phyloP scores from a whole-genome alignment of 2,888 invertebrate species.

The Perithous albicinctus region DNA sequence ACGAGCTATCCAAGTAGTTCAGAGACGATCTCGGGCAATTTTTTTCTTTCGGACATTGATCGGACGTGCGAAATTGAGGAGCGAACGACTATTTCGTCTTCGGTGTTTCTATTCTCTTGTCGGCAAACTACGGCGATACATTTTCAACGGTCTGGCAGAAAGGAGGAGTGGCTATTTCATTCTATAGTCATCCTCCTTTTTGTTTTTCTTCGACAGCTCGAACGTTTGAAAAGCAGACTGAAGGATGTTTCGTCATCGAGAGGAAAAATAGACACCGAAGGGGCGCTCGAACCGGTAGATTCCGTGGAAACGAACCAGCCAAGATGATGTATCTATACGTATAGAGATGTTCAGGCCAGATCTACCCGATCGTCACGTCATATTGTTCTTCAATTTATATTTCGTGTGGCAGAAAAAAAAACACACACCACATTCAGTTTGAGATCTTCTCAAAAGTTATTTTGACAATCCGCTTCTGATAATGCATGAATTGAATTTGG shows the following conservation, averaged over 20 bases:
- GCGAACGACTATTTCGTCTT: constrained; percentile 3
- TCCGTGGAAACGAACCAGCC: neutral
- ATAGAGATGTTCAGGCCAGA: neutral
- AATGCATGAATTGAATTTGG: neutral
- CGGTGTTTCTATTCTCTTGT: constrained; percentile 4
- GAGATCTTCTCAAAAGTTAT: neutral
- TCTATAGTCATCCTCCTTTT: constrained; percentile 14
- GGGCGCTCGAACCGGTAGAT: neutral
- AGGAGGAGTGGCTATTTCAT: constrained; percentile 22
- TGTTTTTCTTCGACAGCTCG: neutral
- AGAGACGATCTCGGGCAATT: constrained; percentile 31
- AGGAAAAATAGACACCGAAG: neutral
- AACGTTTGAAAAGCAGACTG: neutral
- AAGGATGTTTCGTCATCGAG: neutral
- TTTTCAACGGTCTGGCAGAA: neutral
- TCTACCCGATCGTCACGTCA: neutral
- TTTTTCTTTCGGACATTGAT: constrained; percentile 46
- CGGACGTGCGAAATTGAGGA: constrained; percentile 51
- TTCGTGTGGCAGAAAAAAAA: neutral
- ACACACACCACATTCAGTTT: neutral
- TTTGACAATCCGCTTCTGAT: too few relatives aligned
- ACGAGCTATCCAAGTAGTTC: constrained; percentile 26
- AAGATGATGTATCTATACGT: neutral
- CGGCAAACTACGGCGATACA: constrained; percentile 10
- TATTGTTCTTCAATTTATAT: neutral